Percentiles rank a stretch among this genome's conserved stretches.
These are phyloP conservation scores for Acomys russatus DNA, from an alignment of 2,797 vertebrate species.

Conservation along the genomic window DNA sequence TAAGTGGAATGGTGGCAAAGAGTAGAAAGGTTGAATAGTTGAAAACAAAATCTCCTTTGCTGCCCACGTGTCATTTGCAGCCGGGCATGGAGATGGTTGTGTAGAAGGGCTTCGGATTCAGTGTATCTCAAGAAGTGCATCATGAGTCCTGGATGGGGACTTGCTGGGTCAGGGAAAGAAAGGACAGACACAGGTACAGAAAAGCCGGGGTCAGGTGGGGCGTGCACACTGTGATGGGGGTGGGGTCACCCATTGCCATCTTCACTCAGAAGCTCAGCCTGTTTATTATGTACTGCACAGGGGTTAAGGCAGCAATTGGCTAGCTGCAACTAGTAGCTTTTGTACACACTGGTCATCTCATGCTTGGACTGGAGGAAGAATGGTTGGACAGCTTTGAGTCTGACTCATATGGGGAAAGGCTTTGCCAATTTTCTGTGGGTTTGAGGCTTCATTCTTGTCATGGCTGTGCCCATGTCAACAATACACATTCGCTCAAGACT, in stretches of 20 bases:
- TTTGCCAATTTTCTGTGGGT: background rate
- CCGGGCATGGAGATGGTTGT: conserved; percentile 94
- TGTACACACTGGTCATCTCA: background rate
- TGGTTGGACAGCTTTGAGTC: background rate
- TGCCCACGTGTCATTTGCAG: conserved; percentile 95
- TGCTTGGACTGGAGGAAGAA: background rate
- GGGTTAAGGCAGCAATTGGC: background rate
- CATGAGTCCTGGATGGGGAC: background rate
- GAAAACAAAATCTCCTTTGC: conserved; percentile 95
- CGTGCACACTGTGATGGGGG: background rate
- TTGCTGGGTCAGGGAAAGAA: background rate
- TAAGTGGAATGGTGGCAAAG: conserved; percentile 96
- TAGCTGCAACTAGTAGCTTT: background rate
- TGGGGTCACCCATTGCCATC: background rate
- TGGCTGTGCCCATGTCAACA: background rate
- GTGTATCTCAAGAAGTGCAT: background rate
- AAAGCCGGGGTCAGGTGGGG: background rate
- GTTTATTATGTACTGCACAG: background rate
- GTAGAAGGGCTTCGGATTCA: conserved; percentile 91
- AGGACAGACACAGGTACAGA: background rate
- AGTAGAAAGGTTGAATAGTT: conserved; percentile 96
- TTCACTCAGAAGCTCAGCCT: background rate
- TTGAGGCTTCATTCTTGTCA: background rate
- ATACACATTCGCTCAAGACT: background rate
- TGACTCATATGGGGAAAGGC: background rate